Evolutionary conservation across 2,113 vertebrate genomes (phyloP), one percentile per base, ranked within the genome.

Genomic region (Zosterops borbonicus): DNA sequence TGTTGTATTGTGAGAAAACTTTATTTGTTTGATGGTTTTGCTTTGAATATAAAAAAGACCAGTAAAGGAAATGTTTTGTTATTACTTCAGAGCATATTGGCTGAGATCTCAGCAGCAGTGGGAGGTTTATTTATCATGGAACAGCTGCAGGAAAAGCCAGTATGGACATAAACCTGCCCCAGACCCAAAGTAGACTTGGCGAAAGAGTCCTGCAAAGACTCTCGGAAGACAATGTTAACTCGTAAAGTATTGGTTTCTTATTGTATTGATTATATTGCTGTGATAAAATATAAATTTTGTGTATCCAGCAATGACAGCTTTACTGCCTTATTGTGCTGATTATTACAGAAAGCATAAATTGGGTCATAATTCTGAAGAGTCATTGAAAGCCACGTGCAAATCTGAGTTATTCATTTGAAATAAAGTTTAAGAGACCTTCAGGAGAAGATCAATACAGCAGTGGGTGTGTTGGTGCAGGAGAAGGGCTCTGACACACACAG

Each of bases 281-380:
- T 70, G 95, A 96, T 97, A 94, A 97, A 97, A 93, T 92, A 95
- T 96, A 96, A 97, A 97, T 95, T 89, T 10, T 44, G 77, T 92
- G 73, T 95, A 95, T 96, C 97, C 96, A 93, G 92, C 94, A 95
- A 83, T 1, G 95, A 96, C 96, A 97, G 89, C 78, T 97, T 96
- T 96, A 96, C 74, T 91, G 89, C 90, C 92, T 92, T 95, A 89
- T 95, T 97, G 95, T 96, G 95, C 97, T 97, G 97, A 98, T 97
- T 97, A 97, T 97, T 91, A 95, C 91, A 96, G 94, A 96, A 94
- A 88, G 60, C 89, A 84, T 94, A 96, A 96, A 97, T 97, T 96
- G 94, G 94, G 89, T 93, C 75, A 41, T 97, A 96, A 97, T 96
- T 98, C 95, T 97, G 96, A 95, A 89, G 87, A 95, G 92, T 96